Percentiles rank a stretch among this genome's conserved stretches.
Conservation (phyloP, 2,797 vertebrate species). For the Pangasius sanitwongsei region DNA sequence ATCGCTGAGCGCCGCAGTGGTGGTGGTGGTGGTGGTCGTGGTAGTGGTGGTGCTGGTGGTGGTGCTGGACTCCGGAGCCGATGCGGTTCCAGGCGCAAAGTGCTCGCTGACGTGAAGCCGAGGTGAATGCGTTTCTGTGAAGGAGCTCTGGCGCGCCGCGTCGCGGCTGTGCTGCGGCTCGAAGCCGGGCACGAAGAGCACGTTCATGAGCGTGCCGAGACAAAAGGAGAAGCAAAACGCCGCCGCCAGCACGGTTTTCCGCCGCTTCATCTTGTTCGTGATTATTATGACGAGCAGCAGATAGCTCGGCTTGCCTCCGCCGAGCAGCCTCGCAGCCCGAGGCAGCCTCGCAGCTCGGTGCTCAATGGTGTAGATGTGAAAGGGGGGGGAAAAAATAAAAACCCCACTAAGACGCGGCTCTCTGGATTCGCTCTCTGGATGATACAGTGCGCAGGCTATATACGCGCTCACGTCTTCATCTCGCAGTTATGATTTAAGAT, state of each 20-base stretch:
- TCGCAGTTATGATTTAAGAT: constrained; percentile 58
- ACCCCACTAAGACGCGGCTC: neutral
- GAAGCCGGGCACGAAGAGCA: constrained; percentile 80
- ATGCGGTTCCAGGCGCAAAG: neutral
- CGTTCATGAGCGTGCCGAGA: constrained; percentile 80
- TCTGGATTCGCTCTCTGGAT: neutral
- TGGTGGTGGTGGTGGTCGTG: no score
- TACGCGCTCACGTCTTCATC: constrained; percentile 50
- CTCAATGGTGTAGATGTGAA: constrained; percentile 45
- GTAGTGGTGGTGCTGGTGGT: no score
- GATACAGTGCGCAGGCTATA: neutral
- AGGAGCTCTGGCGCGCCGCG: constrained; percentile 49
- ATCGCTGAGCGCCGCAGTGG: neutral
- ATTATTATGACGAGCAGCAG: constrained; percentile 47
- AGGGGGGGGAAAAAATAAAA: neutral
- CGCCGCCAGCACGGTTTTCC: constrained; percentile 76
- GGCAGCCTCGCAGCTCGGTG: constrained; percentile 42
- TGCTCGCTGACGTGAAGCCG: constrained; percentile 49
- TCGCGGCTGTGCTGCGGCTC: constrained; percentile 67
- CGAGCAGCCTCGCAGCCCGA: constrained; percentile 49
- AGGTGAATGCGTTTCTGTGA: constrained; percentile 39
- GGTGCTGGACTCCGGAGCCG: neutral
- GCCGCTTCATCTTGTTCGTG: constrained; percentile 73
- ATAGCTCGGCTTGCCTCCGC: constrained; percentile 51
- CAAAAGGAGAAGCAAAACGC: constrained; percentile 82